Base-by-base conservation (phyloP, 2,113 vertebrate species). In the Diphyllodes magnificus region DNA sequence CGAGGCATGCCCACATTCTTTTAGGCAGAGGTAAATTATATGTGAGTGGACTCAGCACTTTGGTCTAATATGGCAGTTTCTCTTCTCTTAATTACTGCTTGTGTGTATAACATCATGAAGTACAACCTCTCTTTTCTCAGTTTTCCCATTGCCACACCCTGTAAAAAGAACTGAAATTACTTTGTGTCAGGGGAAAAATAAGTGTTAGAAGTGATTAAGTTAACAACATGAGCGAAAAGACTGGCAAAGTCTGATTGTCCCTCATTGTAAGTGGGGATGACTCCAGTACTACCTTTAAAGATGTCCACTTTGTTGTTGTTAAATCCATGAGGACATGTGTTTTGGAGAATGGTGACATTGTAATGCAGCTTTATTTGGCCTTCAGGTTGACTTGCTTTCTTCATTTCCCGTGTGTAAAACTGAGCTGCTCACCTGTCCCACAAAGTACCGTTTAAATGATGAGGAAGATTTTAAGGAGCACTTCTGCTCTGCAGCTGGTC, bases 181-280 rank as follows among this genome's bases (percentile, higher is more conserved):
- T 76, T 79, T 65, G 21, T 39, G 12, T 15, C 14, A 39, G 21
- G 15, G n/a, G 53, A 31, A 24, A 81, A 60, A 71, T 35, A 56
- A 51, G 13, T 40, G 56, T 45, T 79, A 60, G 9, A 27, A 37
- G 18, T 40, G 10, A 68, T 64, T 33, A 71, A 37, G 31, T 66
- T 93, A 75, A 33, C 5, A 81, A 54, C 6, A 7, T 35, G 16
- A 51, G 37, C 20, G 7, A 59, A 86, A 37, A 92, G 30, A 11
- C 23, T 23, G 31, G 30, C 18, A 5, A 23, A 57, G 8, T 69
- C 28, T 4, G 3, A 49, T 63, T 15, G 9, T 14, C 17, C 45
- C 6, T 71, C 7, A 22, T 0, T 60, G 2, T 77, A 49, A 72
- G 27, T 44, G 10, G 6, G 1, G 2, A 7, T 63, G 31, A 49